Base-by-base conservation (phyloP, 2,113 vertebrate species). In the Neodon shergylaensis region DNA sequence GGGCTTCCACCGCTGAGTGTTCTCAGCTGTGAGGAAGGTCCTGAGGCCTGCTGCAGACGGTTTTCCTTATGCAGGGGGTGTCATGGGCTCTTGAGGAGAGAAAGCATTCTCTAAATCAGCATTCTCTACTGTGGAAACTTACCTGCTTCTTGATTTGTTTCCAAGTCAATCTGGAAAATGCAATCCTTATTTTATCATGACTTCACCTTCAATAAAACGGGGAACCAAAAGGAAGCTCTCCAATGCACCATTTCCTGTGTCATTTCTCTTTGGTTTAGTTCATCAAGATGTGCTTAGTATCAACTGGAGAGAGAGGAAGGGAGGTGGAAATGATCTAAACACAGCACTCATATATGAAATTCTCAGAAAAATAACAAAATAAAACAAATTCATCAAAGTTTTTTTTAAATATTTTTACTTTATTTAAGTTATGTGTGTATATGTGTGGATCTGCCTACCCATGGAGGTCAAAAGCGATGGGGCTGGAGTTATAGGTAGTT, bases 1-100 rank as follows among this genome's bases (percentile, higher is more conserved):
- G 96, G 90, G 66, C 94, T 97, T 97, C 92, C 91, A 95, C 76
- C 88, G 74, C 72, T 92, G 33, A 92, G 83, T 96, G 81, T 94
- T 97, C 70, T 78, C 44, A 8, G 17, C 36, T 93, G 26, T 17
- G 92, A 91, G 49, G 91, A 91, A 58, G 91, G 42, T 92, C 87
- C 76, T 81, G 68, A 94, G 95, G 83, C 16, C 65, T 92, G 66
- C 31, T 68, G 92, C 17, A 76, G 26, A 52, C 65, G 73, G 68
- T 88, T 90, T 21, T 66, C 78, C 36, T 44, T 74, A 70, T 73
- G 68, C 88, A 72, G 84, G 61, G 78, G 94, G 52, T 97, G 66
- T 39, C 78, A 88, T 21, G 11, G 90, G 95, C 92, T 97, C 4
- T 70, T 84, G n/a, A 31, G 19, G 47, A 93, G 77, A 73, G 14